phyloP scores from a whole-genome alignment of 2,113 vertebrate species.

The Bungarus multicinctus region DNA sequence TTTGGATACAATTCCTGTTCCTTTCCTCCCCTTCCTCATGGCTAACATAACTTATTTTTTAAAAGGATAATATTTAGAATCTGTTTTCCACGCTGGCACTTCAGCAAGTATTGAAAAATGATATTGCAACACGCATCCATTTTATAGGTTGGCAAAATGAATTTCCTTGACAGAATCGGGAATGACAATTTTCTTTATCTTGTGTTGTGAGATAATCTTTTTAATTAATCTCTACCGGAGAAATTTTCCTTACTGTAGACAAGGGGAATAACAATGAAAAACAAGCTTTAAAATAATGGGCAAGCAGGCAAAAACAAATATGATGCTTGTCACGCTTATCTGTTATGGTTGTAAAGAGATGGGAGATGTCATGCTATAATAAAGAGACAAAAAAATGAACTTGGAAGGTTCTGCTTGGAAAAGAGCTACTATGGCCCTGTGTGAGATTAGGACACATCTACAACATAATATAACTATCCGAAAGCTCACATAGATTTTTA shows the following conservation, averaged over 20 bases:
- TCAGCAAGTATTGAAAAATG: neutral
- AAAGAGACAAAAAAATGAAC: neutral
- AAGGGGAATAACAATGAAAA: neutral
- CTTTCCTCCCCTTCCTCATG: neutral
- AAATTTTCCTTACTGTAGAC: neutral
- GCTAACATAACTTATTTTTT: neutral
- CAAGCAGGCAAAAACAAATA: neutral
- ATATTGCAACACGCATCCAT: neutral
- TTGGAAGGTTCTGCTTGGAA: slow-evolving; percentile 18
- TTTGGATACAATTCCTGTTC: neutral
- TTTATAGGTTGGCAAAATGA: neutral
- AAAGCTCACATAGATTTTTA: slow-evolving; percentile 18
- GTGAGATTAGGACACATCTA: neutral
- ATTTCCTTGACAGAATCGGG: neutral
- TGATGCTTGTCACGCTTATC: neutral
- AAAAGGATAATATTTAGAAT: neutral
- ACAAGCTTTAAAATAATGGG: neutral
- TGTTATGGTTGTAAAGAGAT: neutral
- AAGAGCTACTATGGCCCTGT: neutral
- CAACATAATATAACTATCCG: slow-evolving; percentile 7
- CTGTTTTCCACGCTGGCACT: neutral
- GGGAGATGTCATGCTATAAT: neutral
- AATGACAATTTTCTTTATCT: neutral
- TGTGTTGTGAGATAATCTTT: neutral
- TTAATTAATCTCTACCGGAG: slow-evolving; percentile 4